These are phyloP conservation scores for Epinephelus coioides DNA, from an alignment of 2,797 vertebrate genomes.

Conservation along the genomic window DNA sequence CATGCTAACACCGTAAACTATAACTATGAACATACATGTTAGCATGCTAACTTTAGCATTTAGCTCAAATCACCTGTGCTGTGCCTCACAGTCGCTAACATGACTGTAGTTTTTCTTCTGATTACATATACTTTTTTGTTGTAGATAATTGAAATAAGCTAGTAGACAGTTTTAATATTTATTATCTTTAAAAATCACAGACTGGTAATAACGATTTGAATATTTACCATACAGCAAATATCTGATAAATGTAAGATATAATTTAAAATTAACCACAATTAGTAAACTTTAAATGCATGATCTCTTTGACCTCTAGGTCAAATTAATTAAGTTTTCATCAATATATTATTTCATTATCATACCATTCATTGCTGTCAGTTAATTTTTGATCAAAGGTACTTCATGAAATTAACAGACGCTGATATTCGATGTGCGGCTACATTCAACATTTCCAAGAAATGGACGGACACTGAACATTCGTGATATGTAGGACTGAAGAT, in stretches of 20 bases:
- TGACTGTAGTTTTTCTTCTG: not conserved
- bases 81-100: not conserved
- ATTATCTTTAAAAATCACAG: slow-evolving; percentile 78
- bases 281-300: slow-evolving; percentile 72
- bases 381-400: slow-evolving; percentile 41
- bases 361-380: slow-evolving; percentile 69
- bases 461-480: slow-evolving; percentile 40
- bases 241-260: slow-evolving; percentile 51
- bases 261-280: slow-evolving; percentile 65
- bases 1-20: not conserved
- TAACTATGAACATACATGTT: not conserved
- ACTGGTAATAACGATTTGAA: slow-evolving; percentile 63
- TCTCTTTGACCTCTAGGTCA: slow-evolving; percentile 57
- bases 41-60: not conserved
- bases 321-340: slow-evolving; percentile 65
- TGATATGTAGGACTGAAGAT: slow-evolving; percentile 39
- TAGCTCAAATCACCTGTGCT: not conserved
- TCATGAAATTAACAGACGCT: slow-evolving; percentile 45
- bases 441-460: slow-evolving; percentile 49
- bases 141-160: slow-evolving; percentile 43
- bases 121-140: not conserved
- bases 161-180: slow-evolving; percentile 65
- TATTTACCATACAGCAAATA: slow-evolving; percentile 65
- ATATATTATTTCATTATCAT: slow-evolving; percentile 56
- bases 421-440: slow-evolving; percentile 36